Base-by-base conservation (phyloP, 2,888 invertebrate species). In the Abrostola triplasia region DNA sequence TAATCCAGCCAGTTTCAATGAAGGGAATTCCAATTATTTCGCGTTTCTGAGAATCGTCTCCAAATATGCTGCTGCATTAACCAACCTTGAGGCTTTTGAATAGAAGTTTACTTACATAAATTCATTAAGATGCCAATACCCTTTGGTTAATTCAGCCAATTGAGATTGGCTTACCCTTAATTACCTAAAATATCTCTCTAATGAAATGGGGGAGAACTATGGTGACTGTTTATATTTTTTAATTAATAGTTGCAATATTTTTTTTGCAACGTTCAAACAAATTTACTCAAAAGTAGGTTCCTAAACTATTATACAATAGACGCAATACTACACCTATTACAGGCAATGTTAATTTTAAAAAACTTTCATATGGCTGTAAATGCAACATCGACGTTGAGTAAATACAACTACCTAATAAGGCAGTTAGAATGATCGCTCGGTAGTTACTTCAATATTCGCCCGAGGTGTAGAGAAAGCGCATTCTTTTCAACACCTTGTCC, bases 391-490 rank as follows among this genome's bases (percentile, higher is more conserved):
- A 59, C 61, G 64, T 58, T 55, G 52, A 40, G 62, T 55, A 47
- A 49, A 63, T 41, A 57, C 62, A 63, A 35, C 42, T 40, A 47
- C 63, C 51, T 67, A 69, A 70, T 73, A 69, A 71, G 70, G 63
- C 57, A 76, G 55, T 79, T 70, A 64, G 12, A 66, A 55, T 70
- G 70, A 77, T 75, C 59, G 64, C 68, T 77, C 64, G 67, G 58
- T 67, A 59, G 36, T 35, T 55, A 10, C 54, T 59, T 72, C 64
- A 65, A 75, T 73, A 77, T 75, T 75, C 73, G 76, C 63, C 58
- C 7, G 66, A 70, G 64, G 80, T 71, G 37, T 58, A 64, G 80
- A 69, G 79, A 79, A 79, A 79, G 80, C 67, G 80, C 59, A 77
- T 73, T 77, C 78, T 80, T 73, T 73, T 71, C 50, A 59, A 76